Percentiles rank a stretch among this genome's conserved stretches.
Evolutionary conservation across 1,140 invertebrate species (phyloP).

Genomic region (Ips nitidus): DNA sequence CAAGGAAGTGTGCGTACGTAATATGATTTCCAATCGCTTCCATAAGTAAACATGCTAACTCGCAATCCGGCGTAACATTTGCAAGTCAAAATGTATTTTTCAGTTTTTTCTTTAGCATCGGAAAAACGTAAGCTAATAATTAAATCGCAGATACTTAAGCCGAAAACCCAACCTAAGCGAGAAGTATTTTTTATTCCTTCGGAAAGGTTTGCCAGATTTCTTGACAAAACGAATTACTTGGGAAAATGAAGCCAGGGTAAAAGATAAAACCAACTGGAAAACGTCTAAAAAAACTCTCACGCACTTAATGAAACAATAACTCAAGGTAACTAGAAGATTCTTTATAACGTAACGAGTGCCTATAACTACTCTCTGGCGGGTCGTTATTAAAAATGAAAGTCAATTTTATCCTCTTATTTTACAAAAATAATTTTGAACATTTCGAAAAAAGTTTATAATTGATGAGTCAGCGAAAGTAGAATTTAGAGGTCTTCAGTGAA

Average conservation of each 20-base stretch:
- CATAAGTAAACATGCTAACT: conserved; percentile 27
- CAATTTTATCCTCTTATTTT: conserved; percentile 40
- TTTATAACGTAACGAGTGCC: conserved; percentile 17
- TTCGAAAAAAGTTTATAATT: no score
- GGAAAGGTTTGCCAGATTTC: conserved; percentile 12
- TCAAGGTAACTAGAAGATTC: conserved; percentile 18
- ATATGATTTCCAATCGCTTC: conserved; percentile 33
- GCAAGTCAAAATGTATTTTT: conserved; percentile 14
- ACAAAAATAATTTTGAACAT: no score
- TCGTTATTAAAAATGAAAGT: conserved; percentile 47
- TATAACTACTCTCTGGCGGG: conserved; percentile 41
- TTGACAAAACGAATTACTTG: conserved; percentile 14
- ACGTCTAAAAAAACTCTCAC: conserved; percentile 23
- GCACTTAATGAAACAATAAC: conserved; percentile 26
- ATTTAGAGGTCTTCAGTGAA: no score
- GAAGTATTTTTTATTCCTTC: not conserved
- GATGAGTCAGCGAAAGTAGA: no score
- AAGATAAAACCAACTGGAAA: conserved; percentile 23
- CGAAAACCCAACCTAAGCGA: not conserved
- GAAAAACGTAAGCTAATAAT: conserved; percentile 4
- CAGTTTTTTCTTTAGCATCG: conserved; percentile 5
- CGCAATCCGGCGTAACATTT: conserved; percentile 24
- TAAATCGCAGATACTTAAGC: not conserved
- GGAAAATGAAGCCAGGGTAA: conserved; percentile 10
- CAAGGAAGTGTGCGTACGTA: conserved; percentile 33